phyloP scores from a whole-genome alignment of 2,113 vertebrate genomes.

The Mixornis gularis region DNA sequence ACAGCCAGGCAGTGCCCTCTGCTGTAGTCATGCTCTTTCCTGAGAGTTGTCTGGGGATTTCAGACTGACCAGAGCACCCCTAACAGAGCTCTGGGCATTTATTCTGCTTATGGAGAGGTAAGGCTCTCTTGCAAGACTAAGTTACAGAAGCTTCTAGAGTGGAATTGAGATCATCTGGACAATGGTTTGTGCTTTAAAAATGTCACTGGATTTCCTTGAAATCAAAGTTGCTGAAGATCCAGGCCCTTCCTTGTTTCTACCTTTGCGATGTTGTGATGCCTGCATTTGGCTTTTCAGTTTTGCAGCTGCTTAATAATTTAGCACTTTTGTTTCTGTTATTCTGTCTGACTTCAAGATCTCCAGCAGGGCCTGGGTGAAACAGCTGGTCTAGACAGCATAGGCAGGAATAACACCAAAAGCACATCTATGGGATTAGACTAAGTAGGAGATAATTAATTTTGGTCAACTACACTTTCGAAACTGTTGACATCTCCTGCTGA shows the following conservation, averaged over 20 bases:
- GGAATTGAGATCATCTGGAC: neutral
- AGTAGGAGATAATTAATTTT: neutral
- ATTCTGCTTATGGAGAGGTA: neutral
- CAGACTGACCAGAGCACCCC: neutral
- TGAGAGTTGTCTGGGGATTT: neutral
- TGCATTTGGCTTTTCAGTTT: neutral
- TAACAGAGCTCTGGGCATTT: neutral
- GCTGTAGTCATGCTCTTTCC: neutral
- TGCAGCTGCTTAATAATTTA: neutral
- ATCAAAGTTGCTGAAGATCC: neutral
- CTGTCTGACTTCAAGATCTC: neutral
- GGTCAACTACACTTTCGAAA: neutral
- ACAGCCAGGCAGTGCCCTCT: neutral
- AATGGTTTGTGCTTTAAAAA: neutral
- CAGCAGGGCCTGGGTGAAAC: neutral
- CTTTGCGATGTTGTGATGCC: neutral
- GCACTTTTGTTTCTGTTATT: neutral
- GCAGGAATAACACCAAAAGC: neutral
- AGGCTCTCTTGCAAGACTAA: neutral
- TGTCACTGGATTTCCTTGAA: neutral
- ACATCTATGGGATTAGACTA: neutral
- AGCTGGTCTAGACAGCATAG: neutral
- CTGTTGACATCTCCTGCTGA: neutral
- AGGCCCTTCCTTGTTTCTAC: neutral
- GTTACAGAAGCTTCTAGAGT: neutral